Evolutionary conservation across 2,888 invertebrate species (phyloP), one percentile per base, ranked within the genome.

Genomic region (Pheosia gnoma): DNA sequence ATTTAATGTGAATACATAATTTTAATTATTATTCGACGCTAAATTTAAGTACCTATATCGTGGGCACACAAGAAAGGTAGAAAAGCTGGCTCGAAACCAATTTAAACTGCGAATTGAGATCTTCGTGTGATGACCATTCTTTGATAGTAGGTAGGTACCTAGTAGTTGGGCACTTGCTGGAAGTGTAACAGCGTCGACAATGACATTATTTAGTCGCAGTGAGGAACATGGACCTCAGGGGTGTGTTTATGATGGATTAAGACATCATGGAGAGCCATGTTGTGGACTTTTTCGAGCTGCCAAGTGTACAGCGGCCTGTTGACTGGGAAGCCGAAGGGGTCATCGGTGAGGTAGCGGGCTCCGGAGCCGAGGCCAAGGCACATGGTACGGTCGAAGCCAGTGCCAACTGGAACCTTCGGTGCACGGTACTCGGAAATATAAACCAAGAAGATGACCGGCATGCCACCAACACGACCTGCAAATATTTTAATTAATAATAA

Each of bases 391-490:
- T 94, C 94, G 75, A 88, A 94, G 9, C 88, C 87, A 9, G 84
- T 80, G 3, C 84, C 84, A 52, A 87, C 85, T 6, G 87, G 81
- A 6, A 89, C 86, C 49, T 87, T 85, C 10, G 94, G 90, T 25
- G 89, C 87, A 47, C 81, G 85, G 80, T 87, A 94, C 66, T 95
- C 94, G 57, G 94, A 90, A 63, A 96, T 94, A 80, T 95, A 93
- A 57, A 95, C 95, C 86, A 95, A 88, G 61, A 96, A 81, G 68
- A 95, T 92, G 83, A 94, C 95, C 13, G 95, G 94, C 91, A 95
- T 94, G 67, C 96, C 96, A 38, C 81, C 83, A 55, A 85, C 78
- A 70, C 85, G 88, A 82, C 91, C 91, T 91, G 76, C 3, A n/a
- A 51, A 43, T 43, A 43, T 43, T 43, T 9, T 2, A 43, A 9